Evolutionary conservation across 2,888 invertebrate species (phyloP).

Genomic region (Conchocele bisecta): DNA sequence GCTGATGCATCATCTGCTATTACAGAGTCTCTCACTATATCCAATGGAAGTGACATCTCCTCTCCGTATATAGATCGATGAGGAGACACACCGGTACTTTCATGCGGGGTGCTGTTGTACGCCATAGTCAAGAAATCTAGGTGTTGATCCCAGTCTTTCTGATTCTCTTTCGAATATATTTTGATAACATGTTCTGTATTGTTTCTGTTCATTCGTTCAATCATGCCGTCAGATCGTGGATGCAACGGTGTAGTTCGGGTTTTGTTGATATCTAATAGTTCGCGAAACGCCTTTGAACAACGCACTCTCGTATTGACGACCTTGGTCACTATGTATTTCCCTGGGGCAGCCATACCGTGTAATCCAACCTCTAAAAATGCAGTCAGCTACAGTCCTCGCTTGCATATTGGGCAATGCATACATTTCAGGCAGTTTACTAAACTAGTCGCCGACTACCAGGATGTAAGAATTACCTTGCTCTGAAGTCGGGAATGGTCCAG

Average conservation of each 20-base stretch:
- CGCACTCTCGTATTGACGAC: slow-evolving; percentile 21
- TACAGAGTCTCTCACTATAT: slow-evolving; percentile 18
- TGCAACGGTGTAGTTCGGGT: slow-evolving; percentile 25
- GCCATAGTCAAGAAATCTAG: slow-evolving; percentile 39
- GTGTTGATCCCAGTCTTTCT: slow-evolving; percentile 51
- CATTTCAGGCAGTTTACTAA: background rate
- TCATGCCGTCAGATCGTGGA: slow-evolving; percentile 38
- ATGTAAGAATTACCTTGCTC: slow-evolving; percentile 2
- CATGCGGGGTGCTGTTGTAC: slow-evolving; percentile 38
- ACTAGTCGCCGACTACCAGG: background rate
- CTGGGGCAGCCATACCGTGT: slow-evolving; percentile 27
- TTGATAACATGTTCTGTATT: slow-evolving; percentile 43
- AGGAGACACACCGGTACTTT: slow-evolving; percentile 45
- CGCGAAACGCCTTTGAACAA: slow-evolving; percentile 33
- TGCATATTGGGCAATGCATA: background rate
- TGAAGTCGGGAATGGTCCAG: background rate
- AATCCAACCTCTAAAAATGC: slow-evolving; percentile 28
- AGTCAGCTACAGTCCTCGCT: background rate
- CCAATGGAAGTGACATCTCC: slow-evolving; percentile 29
- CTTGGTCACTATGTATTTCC: slow-evolving; percentile 34
- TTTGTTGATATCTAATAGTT: slow-evolving; percentile 12
- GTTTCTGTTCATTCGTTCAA: slow-evolving; percentile 47
- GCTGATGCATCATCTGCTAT: background rate
- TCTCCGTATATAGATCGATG: slow-evolving; percentile 29
- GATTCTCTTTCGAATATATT: slow-evolving; percentile 38